A percentile compares a stretch with the other conserved stretches of the same genome.
Evolutionary conservation across 2,797 vertebrate genomes (phyloP).

Genomic region (Menidia menidia): DNA sequence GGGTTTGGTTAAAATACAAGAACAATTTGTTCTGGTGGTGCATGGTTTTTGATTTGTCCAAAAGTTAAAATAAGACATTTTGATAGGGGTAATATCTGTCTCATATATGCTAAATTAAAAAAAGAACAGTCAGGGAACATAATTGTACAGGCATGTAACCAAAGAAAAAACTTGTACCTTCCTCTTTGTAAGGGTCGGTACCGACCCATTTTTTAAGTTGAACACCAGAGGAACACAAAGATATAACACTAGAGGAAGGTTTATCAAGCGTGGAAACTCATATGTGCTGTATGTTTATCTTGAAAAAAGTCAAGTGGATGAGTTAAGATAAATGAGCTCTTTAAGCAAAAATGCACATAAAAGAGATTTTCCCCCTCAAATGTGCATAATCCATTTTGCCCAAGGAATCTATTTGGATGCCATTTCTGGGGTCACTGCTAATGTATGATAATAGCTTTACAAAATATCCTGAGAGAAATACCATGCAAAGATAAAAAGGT

Average conservation of each 20-base stretch:
- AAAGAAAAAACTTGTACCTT: neutral
- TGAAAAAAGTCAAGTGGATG: conserved; percentile 9
- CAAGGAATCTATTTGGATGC: conserved; percentile 4
- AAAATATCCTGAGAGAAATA: conserved; percentile 22
- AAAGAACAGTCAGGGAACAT: neutral
- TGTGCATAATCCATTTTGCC: conserved; percentile 1
- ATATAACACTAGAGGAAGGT: neutral
- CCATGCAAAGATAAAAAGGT: conserved; percentile 5
- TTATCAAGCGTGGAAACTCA: neutral
- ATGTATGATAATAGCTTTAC: conserved; percentile 22
- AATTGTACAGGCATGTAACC: neutral
- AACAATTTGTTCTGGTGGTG: conserved; percentile 9
- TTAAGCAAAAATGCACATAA: neutral
- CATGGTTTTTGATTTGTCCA: neutral
- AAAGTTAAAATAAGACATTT: neutral
- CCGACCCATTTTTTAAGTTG: too few relatives aligned
- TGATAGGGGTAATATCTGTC: neutral
- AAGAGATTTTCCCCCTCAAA: conserved; percentile 2
- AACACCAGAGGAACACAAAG: too few relatives aligned
- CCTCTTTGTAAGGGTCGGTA: too few relatives aligned
- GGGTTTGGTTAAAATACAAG: conserved; percentile 42
- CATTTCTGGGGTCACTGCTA: conserved; percentile 3
- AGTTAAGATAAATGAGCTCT: conserved; percentile 7
- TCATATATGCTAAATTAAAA: neutral
- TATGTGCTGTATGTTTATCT: neutral